phyloP scores from a whole-genome alignment of 2,888 invertebrate genomes.

The Rhingia campestris region DNA sequence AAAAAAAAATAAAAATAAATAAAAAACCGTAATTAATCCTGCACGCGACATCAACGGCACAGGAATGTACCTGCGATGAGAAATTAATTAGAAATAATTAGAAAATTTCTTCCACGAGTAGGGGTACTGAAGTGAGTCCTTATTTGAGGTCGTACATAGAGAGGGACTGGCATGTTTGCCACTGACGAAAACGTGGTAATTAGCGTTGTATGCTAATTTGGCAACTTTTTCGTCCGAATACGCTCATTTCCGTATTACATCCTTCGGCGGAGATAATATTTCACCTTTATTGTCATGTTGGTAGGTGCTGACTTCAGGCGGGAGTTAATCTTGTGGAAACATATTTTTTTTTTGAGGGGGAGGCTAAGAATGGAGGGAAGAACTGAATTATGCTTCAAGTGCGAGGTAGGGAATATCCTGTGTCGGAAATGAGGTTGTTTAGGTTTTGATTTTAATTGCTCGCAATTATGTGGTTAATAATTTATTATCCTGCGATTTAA shows the following conservation, averaged over 20 bases:
- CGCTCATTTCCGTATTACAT: neutral
- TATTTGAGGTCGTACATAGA: constrained; percentile 35
- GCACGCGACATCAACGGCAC: constrained; percentile 49
- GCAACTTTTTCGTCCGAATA: neutral
- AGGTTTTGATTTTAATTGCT: constrained; percentile 58
- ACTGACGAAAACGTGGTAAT: constrained; percentile 54
- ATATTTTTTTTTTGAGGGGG: neutral
- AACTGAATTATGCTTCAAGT: constrained; percentile 25
- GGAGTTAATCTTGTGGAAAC: constrained; percentile 22
- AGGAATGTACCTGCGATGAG: constrained; percentile 28
- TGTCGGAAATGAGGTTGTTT: constrained; percentile 53
- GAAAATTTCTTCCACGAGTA: constrained; percentile 27
- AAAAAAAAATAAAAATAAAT: no score
- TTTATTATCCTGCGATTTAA: constrained; percentile 22
- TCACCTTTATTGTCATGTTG: constrained; percentile 46
- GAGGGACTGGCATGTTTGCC: constrained; percentile 14
- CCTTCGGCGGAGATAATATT: constrained; percentile 20
- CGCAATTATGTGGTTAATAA: constrained; percentile 62
- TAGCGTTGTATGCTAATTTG: constrained; percentile 67
- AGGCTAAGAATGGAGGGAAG: neutral
- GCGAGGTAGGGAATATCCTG: constrained; percentile 42
- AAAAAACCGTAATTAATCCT: constrained; percentile 51
- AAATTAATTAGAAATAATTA: constrained; percentile 67
- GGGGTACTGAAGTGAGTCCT: constrained; percentile 14
- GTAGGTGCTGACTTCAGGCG: neutral